Evolutionary conservation across 2,888 invertebrate species (phyloP), one percentile per base, ranked within the genome.

Genomic region (Lycophotia porphyrea): DNA sequence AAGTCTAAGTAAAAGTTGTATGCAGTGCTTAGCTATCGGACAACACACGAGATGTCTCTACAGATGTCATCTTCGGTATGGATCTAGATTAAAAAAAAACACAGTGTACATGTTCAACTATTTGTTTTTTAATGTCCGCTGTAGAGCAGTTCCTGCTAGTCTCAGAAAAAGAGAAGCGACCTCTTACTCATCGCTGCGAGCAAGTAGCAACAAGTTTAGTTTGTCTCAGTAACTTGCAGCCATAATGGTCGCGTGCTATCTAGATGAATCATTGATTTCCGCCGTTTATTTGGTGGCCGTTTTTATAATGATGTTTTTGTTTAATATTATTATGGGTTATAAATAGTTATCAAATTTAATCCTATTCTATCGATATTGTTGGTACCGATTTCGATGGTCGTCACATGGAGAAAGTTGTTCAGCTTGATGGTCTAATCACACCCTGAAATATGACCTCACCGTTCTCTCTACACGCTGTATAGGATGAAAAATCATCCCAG

Each of bases 101-200:
- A 79, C 39, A 9, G 52, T 44, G 27, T 68, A 81, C 21, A 47
- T 39, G 67, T 71, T 27, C n/a, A 13, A 47, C 44, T 60, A 60
- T 73, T 73, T 84, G 34, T 80, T 69, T 80, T 61, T 61, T 39
- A 81, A 80, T 66, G 84, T 65, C 84, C 73, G 55, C 68, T 60
- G 39, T 83, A 64, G 83, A 42, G 39, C 63, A 81, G 34, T 61
- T 49, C 18, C 42, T 64, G 27, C 42, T 21, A 58, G 63, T 13
- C 36, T 52, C 7, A 71, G 8, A 80, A 64, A 82, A 69, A 55
- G 13, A 63, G 47, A 5, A 67, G 18, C n/a, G 24, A 18, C 13
- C 61, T 21, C 5, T 78, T 71, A 67, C 72, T 70, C 84, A 80
- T 79, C 71, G 63, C 24, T 42, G 55, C 68, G 80, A 79, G 42